These are phyloP conservation scores for Castor canadensis DNA, from an alignment of 2,113 vertebrate genomes.

Conservation along the genomic window DNA sequence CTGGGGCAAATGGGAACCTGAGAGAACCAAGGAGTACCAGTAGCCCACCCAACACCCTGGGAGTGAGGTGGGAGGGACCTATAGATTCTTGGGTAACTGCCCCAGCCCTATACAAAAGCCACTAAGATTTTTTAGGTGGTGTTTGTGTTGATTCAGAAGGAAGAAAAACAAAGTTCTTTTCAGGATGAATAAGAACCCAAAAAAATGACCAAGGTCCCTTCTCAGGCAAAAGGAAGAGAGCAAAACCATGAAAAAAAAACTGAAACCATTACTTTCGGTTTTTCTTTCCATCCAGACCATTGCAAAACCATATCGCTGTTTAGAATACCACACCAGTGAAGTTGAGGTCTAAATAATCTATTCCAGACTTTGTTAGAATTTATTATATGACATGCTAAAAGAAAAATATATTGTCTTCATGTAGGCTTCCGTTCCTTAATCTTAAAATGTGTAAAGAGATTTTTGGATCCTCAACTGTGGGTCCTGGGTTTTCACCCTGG, in stretches of 20 bases:
- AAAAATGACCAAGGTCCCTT: neutral
- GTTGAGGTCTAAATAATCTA: neutral
- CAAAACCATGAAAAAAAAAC: neutral
- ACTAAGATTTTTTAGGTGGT: neutral
- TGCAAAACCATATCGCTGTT: neutral
- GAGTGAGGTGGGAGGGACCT: neutral
- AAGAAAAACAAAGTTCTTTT: neutral
- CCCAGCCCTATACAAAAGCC: neutral
- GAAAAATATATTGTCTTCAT: neutral
- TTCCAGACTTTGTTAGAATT: neutral
- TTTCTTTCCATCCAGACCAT: neutral
- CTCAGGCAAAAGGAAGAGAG: neutral
- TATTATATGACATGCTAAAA: neutral
- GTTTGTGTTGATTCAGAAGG: neutral
- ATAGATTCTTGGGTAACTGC: neutral
- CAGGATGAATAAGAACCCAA: neutral
- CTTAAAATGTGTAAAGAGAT: conserved; percentile 36
- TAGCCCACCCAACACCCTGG: rapidly evolving
- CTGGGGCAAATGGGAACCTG: neutral
- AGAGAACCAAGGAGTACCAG: neutral
- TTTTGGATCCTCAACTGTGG: conserved; percentile 10
- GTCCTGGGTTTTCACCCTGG: conserved; percentile 16
- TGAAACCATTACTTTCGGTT: neutral
- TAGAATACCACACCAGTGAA: neutral
- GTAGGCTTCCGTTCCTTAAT: conserved; percentile 51